Evolutionary conservation across 2,888 invertebrate species (phyloP), one percentile per base, ranked within the genome.

Genomic region (Hydropsyche betteni): DNA sequence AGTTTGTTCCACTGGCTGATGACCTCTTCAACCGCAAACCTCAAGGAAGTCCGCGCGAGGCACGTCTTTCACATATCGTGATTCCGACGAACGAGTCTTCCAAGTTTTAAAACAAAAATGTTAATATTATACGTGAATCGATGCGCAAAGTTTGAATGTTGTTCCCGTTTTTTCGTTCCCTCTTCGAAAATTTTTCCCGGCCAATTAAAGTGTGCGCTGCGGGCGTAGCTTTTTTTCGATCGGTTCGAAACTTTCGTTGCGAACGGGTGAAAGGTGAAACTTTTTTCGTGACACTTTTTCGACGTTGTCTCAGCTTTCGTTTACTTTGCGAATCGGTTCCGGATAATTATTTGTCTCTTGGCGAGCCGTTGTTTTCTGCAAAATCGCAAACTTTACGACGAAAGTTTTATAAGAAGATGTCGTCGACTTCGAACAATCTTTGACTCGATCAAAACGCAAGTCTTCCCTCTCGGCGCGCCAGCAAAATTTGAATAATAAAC

Each of bases 21-120:
- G 64, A 64, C 64, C 64, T 64, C 64, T 64, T 64, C 36, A 64
- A 64, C 64, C 64, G 64, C 64, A 64, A 34, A 64, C 36, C 33
- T 2, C 0, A 5, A 44, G 64, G 12, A 64, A 64, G 36, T 2
- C 24, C 33, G 24, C 61, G 6, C 53, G 10, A 14, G 14, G 61
- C 64, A 64, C 64, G 34, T 36, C 36, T n/a, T 44, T 44, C 44
- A 44, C 44, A 44, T 44, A 44, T 44, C 44, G 44, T 10, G 44
- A 44, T 44, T 44, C 10, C 44, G 44, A 44, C 44, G 10, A 2
- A 10, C 44, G 44, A 44, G 10, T 8, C 44, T 44, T 44, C 6
- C 6, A 44, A 44, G 44, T 44, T 44, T 44, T 10, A 44, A 44
- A 44, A 44, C 44, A 44, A 44, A 44, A 44, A 44, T 44, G 44